These are phyloP conservation scores for Lycocorax pyrrhopterus DNA, from an alignment of 2,113 vertebrate species.

Conservation along the genomic window DNA sequence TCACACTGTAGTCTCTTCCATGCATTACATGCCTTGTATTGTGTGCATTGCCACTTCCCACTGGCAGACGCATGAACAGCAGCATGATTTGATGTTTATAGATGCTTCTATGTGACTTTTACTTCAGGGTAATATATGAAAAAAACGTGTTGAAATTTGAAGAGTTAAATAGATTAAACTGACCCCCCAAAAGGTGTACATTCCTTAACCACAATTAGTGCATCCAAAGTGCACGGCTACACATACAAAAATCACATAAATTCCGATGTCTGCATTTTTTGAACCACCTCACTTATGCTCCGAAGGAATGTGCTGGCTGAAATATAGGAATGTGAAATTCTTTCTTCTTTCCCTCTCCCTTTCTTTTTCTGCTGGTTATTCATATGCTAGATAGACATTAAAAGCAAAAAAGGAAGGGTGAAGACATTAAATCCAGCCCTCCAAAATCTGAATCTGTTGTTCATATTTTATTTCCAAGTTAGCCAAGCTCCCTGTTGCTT, in stretches of 20 bases:
- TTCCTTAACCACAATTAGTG: not conserved
- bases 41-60: not conserved
- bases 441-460: not conserved
- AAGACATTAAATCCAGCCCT: constrained; percentile 8
- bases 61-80: not conserved
- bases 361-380: not conserved
- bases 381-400: not conserved
- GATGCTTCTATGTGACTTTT: not conserved
- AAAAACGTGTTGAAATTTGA: not conserved
- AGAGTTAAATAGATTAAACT: not conserved
- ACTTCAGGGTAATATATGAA: not conserved
- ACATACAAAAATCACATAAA: constrained; percentile 14
- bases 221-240: not conserved
- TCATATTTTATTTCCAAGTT: not conserved
- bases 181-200: not conserved
- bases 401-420: not conserved
- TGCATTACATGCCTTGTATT: not conserved
- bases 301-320: constrained; percentile 12
- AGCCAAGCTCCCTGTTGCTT: not conserved
- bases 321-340: constrained; percentile 28
- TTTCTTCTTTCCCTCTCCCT: not conserved
- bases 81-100: not conserved
- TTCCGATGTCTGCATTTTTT: constrained; percentile 11
- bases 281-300: not conserved
- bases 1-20: not conserved